Evolutionary conservation across 2,888 invertebrate species (phyloP), one percentile per base, ranked within the genome.

Genomic region (Hyles lineata): DNA sequence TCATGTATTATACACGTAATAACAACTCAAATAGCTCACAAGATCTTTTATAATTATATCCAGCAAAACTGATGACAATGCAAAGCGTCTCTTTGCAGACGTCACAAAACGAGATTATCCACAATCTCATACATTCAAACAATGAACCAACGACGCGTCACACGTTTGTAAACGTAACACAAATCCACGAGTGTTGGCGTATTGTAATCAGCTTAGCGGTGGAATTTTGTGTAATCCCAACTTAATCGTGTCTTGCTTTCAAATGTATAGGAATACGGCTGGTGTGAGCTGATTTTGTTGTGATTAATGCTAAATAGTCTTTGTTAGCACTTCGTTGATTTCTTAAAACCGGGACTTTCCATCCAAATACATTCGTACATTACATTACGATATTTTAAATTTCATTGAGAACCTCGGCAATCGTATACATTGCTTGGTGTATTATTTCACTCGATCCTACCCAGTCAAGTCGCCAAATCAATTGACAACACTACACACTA

Each of bases 41-140:
- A 19, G 6, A n/a, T 55, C 19, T 17, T 62, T 67, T 17, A 67
- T 23, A 67, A 50, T 67, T 11, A 23, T 43, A 50, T 67, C 23
- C 6, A 55, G 19, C 52, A 23, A 43, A 67, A 43, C 43, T 21
- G 67, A 23, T 43, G 23, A 50, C 23, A 67, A 67, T 23, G 7
- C 63, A 17, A 50, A 67, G 7, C 67, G 15, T 23, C 50, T 43
- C 21, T 35, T 9, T 21, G 50, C 50, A 67, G 17, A 50, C 67
- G 50, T 50, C 23, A 67, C 23, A 17, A 21, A 67, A 67, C 23
- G 17, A 67, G 43, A 67, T 67, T 67, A 67, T 67, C 67, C 67
- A 67, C 15, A 67, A 67, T 67, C 67, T 50, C 67, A 63, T 63
- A n/a, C 32, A 23, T 50, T 67, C 23, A 67, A 50, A 67, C 67